These are phyloP conservation scores for Diogma glabrata DNA, from an alignment of 2,888 invertebrate species.

Conservation along the genomic window DNA sequence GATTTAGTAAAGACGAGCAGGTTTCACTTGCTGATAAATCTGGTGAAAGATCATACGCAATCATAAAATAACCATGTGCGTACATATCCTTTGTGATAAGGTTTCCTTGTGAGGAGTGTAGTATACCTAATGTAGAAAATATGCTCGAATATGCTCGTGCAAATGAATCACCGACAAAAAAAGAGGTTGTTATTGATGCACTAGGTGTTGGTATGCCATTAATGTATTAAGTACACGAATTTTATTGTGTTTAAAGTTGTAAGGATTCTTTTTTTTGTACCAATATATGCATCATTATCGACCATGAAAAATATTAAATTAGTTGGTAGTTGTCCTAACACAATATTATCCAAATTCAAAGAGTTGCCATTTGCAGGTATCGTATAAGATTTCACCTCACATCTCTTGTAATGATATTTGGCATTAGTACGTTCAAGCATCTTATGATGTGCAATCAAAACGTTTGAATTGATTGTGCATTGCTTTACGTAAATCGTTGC, in stretches of 20 bases:
- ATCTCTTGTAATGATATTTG: conserved; percentile 5
- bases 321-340: not conserved
- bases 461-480: conserved; percentile 3
- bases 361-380: not conserved
- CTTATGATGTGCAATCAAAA: conserved; percentile 7
- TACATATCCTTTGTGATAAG: not conserved
- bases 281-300: not conserved
- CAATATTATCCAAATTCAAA: not conserved
- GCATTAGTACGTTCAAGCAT: conserved; percentile 1
- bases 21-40: not conserved
- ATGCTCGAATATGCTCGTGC: not conserved
- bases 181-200: too few relatives aligned
- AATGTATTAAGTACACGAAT: not conserved
- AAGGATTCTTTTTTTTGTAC: not conserved
- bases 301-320: conserved; percentile 4
- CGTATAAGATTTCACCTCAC: conserved; percentile 5
- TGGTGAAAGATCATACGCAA: not conserved
- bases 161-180: not conserved
- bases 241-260: conserved; percentile 1
- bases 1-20: not conserved
- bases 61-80: not conserved
- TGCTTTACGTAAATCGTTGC: conserved; percentile 8
- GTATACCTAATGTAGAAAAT: not conserved
- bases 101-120: not conserved
- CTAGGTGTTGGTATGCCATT: too few relatives aligned